Conservation (phyloP, 2,888 invertebrate genomes). For the Lasioglossum zephyrum region DNA sequence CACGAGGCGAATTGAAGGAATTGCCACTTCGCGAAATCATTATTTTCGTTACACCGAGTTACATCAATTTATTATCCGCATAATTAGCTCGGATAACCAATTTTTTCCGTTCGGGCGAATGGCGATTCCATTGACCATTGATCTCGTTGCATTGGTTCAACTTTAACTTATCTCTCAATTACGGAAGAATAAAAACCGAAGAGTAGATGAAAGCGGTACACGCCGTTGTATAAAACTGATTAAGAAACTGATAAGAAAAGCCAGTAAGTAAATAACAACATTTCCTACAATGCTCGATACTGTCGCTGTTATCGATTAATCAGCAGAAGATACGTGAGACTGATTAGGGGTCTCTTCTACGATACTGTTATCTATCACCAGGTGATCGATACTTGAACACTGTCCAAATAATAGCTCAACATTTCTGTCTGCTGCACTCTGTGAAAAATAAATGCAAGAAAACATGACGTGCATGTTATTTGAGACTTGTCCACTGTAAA, state of each 20-base stretch:
- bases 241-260: neutral
- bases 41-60: conserved; percentile 36
- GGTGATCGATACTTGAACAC: neutral
- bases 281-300: neutral
- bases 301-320: neutral
- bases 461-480: neutral
- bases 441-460: neutral
- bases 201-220: neutral
- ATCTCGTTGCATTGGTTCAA: neutral
- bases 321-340: neutral
- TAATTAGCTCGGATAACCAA: conserved; percentile 39
- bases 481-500: neutral
- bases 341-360: neutral
- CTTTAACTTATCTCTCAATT: neutral
- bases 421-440: neutral
- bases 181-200: neutral
- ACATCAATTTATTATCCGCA: conserved; percentile 48
- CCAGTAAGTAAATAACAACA: neutral
- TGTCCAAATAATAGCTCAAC: neutral
- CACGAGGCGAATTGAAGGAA: conserved; percentile 56
- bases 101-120: conserved; percentile 8
- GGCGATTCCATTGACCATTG: neutral
- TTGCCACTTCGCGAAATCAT: conserved; percentile 45
- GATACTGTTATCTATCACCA: neutral
- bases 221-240: neutral